phyloP scores from a whole-genome alignment of 2,888 invertebrate species.

The Nephrocerus scutellatus region DNA sequence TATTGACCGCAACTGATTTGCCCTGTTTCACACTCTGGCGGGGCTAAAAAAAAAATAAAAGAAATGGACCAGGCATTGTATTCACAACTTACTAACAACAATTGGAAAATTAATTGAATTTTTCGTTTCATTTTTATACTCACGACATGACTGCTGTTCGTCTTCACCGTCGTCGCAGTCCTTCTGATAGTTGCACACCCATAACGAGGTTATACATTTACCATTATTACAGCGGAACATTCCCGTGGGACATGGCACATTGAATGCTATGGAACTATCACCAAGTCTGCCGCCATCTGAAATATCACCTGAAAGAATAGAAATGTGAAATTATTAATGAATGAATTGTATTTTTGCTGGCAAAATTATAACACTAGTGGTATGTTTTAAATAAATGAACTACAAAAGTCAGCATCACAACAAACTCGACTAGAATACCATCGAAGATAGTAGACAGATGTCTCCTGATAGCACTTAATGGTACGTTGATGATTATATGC shows the following conservation, averaged over 20 bases:
- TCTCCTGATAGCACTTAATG: no score
- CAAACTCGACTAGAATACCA: no score
- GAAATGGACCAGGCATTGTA: conserved; percentile 3
- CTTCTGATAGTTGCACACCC: conserved; percentile 90
- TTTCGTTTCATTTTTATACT: conserved; percentile 48
- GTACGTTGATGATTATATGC: no score
- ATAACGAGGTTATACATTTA: conserved; percentile 75
- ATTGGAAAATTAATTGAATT: neutral
- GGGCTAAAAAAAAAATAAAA: conserved; percentile 55
- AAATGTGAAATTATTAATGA: no score
- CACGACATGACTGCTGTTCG: conserved; percentile 84
- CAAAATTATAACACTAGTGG: no score
- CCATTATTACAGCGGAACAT: conserved; percentile 80
- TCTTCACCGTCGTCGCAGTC: conserved; percentile 91
- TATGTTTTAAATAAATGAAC: no score
- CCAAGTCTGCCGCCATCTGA: conserved; percentile 33
- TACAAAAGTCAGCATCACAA: no score
- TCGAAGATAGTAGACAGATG: no score
- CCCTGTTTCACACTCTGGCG: conserved; percentile 87
- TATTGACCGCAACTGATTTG: conserved; percentile 90
- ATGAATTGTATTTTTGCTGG: no score
- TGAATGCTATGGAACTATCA: conserved; percentile 29
- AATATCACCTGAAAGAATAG: conserved; percentile 14
- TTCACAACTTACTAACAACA: no score
- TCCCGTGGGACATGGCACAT: conserved; percentile 59